Evolutionary conservation across 35 echinoderm and acorn worm species (phyloP), one percentile per base, ranked within the genome.

Genomic region (Eucidaris tribuloides): DNA sequence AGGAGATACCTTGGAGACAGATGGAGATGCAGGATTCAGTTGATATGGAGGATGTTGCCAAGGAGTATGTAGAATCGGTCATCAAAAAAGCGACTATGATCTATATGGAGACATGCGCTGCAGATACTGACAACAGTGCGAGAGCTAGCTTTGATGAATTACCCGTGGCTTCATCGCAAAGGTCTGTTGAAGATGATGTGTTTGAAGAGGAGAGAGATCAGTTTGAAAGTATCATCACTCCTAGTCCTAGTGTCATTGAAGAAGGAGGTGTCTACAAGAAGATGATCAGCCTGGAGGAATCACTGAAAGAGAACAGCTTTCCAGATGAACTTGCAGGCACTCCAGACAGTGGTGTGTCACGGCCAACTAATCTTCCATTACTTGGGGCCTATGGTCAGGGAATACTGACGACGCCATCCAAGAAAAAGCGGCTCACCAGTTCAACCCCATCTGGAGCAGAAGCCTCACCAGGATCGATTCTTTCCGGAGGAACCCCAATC

Each of bases 121-220:
- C 22, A 7, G 18, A 3, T 59, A 28, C 9, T n/a, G n/a, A n/a
- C n/a, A n/a, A n/a, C n/a, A n/a, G n/a, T n/a, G n/a, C n/a, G n/a
- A n/a, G n/a, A n/a, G n/a, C n/a, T n/a, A n/a, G n/a, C n/a, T n/a
- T n/a, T n/a, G n/a, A n/a, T n/a, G n/a, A n/a, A n/a, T n/a, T n/a
- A n/a, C n/a, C n/a, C n/a, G n/a, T n/a, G n/a, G n/a, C n/a, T n/a
- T n/a, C n/a, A n/a, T n/a, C n/a, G n/a, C n/a, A n/a, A n/a, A n/a
- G n/a, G n/a, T n/a, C n/a, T 43, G 38, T 24, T 41, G 68, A 19
- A 74, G 68, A 74, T 43, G 68, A 74, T 42, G 68, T 74, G 37
- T 74, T 74, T 74, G 68, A 74, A 44, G 68, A 74, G 24, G n/a
- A n/a, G n/a, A n/a, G n/a, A n/a, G n/a, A n/a, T n/a, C n/a, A n/a